Evolutionary conservation across 2,113 vertebrate species (phyloP).

Genomic region (Ptilorrhoa leucosticta): DNA sequence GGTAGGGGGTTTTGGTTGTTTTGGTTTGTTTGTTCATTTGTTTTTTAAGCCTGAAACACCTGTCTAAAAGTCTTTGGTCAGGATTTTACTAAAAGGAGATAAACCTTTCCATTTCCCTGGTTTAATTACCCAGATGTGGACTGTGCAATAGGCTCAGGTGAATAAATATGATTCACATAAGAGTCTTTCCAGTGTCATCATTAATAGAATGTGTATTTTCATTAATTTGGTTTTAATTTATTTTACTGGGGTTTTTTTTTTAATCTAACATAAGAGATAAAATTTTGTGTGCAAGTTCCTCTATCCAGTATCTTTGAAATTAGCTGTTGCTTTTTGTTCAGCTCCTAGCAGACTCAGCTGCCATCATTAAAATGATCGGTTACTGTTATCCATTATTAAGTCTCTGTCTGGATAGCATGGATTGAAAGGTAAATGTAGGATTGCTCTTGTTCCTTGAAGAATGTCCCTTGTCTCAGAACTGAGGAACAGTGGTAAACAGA

Average conservation of each 20-base stretch:
- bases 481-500: not conserved
- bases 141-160: accelerated
- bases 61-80: not conserved
- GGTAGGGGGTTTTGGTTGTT: not conserved
- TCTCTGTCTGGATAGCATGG: not conserved
- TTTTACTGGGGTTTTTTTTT: not conserved
- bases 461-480: not conserved
- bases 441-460: not conserved
- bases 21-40: not conserved
- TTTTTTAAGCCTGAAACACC: not conserved
- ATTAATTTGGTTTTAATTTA: not conserved
- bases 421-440: not conserved
- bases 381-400: not conserved
- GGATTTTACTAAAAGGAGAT: not conserved
- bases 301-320: not conserved
- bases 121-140: not conserved
- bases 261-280: accelerated
- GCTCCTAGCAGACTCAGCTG: not conserved
- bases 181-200: not conserved
- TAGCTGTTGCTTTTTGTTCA: not conserved
- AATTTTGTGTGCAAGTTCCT: not conserved
- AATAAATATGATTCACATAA: not conserved
- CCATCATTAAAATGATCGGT: not conserved
- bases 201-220: not conserved
- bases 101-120: not conserved